Percentiles rank a stretch among this genome's conserved stretches.
Evolutionary conservation across 1,140 invertebrate genomes (phyloP).

Genomic region (Akabosia matsudoensis): DNA sequence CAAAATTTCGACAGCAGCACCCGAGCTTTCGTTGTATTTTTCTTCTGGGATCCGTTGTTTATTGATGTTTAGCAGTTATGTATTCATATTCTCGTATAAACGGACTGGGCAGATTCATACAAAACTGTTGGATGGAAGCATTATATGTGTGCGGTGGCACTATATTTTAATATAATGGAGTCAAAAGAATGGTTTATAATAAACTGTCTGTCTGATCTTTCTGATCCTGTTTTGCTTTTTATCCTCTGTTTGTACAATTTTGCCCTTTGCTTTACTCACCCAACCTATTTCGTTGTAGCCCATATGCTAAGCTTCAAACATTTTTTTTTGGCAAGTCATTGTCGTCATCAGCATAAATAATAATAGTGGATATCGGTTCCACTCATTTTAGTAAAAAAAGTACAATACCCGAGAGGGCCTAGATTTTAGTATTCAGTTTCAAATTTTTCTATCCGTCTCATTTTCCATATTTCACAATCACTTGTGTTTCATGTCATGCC

Average conservation of each 20-base stretch:
- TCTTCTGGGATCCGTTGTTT: not conserved
- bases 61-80: too few species aligned
- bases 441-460: too few species aligned
- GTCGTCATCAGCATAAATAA: not conserved
- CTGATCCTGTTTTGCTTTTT: constrained; percentile 13
- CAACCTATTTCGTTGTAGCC: not conserved
- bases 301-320: constrained; percentile 18
- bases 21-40: too few species aligned
- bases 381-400: not conserved
- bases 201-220: constrained; percentile 21
- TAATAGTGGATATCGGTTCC: not conserved
- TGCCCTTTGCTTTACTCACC: constrained; percentile 13
- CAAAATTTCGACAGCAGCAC: not conserved
- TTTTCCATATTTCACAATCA: not conserved
- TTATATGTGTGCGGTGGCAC: not conserved
- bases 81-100: too few species aligned
- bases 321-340: constrained; percentile 16
- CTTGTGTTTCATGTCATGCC: too few species aligned
- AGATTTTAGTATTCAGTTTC: too few species aligned
- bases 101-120: too few species aligned
- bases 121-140: too few species aligned
- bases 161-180: constrained; percentile 13
- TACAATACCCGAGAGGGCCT: not conserved
- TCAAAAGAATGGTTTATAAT: constrained; percentile 18
- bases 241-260: not conserved